Base-by-base conservation (phyloP, 2,888 invertebrate species). In the Aphrophora alni region DNA sequence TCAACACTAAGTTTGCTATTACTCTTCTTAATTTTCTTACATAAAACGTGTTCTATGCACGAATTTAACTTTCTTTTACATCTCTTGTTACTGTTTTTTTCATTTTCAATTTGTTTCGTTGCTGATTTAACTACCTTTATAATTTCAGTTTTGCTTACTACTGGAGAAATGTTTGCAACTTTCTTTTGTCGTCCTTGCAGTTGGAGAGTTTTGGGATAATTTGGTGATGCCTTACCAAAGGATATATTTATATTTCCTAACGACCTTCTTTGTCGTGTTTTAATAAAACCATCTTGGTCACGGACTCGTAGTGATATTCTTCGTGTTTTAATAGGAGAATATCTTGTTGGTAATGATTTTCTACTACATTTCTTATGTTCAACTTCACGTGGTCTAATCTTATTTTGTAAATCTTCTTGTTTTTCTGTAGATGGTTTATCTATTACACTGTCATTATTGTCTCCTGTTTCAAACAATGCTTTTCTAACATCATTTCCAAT, bases 381-480 rank as follows among this genome's bases (percentile, higher is more conserved):
- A 10, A 44, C 44, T 44, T 44, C 14, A 2, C 2, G n/a, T 21
- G 59, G 21, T 4, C 10, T 21, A 59, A 59, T 59, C 21, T 21
- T 21, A 21, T 59, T 59, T 59, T 21, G 12, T 21, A 59, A n/a
- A 74, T 68, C 38, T 33, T 73, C 51, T 24, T 74, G 38, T 68
- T 68, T 74, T 38, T 27, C 21, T 17, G 21, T 25, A 24, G 68
- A 68, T 74, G 59, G 59, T 59, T 68, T 68, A 25, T 74, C 17
- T 24, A 68, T 24, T 24, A 26, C 78, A 72, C 51, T 78, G 27
- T n/a, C 14, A 8, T 74, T 79, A 59, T 21, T 21, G 12, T 59
- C 59, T 59, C 12, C 12, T 17, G 21, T 2, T 14, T 59, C 21
- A 0, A 14, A 59, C 21, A 59, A 4, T 12, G 1, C 59, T 3